phyloP scores from a whole-genome alignment of 2,113 vertebrate species.

The Zosterops japonicus region DNA sequence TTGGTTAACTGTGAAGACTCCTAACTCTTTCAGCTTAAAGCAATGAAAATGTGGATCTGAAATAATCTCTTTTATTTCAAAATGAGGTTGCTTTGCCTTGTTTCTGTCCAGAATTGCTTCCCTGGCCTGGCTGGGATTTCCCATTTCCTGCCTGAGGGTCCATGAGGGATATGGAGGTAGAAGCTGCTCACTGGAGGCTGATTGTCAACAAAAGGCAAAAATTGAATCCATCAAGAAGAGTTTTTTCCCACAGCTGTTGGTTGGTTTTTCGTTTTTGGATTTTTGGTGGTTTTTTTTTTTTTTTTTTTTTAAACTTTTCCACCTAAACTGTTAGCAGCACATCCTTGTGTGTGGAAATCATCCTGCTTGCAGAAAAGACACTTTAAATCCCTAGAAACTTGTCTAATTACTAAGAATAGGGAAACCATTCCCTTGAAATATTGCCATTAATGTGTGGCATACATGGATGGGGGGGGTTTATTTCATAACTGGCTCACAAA shows the following conservation, averaged over 20 bases:
- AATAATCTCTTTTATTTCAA: not conserved
- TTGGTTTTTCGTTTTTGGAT: not conserved
- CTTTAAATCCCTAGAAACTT: not conserved
- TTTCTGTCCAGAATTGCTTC: not conserved
- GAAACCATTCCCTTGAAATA: not conserved
- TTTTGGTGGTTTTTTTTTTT: not conserved
- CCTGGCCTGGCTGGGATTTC: not conserved
- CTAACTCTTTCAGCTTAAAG: not conserved
- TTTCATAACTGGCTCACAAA: not conserved
- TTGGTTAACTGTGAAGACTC: not conserved
- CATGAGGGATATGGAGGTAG: not conserved
- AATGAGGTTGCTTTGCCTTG: accelerated
- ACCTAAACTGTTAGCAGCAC: not conserved
- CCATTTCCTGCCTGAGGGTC: not conserved
- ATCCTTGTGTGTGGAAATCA: not conserved
- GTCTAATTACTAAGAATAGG: not conserved
- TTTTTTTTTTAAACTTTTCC: not conserved
- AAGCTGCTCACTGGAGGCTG: not conserved
- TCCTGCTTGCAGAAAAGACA: not conserved
- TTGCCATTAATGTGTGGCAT: not conserved
- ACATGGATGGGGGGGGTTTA: accelerated
- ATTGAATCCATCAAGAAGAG: not conserved
- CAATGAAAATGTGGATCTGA: not conserved
- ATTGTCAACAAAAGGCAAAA: not conserved
- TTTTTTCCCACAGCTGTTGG: not conserved